Percentiles rank a stretch among this genome's conserved stretches.
Conservation (phyloP, 2,888 invertebrate species). For the Ochropleura leucogaster region DNA sequence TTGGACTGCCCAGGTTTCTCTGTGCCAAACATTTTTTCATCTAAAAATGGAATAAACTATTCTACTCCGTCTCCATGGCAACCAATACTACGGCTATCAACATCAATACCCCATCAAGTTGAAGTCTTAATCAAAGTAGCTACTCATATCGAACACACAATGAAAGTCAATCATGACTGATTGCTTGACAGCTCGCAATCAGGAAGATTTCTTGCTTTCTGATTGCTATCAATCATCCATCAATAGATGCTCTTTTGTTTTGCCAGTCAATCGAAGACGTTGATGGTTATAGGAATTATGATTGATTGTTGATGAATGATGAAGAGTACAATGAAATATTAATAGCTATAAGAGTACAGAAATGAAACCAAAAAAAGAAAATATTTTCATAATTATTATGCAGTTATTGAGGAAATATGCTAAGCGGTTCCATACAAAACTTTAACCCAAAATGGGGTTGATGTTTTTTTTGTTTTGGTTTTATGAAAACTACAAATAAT, state of each 20-base stretch:
- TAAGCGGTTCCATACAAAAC: too few relatives aligned
- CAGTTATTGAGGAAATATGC: too few relatives aligned
- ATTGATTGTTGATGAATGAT: conserved; percentile 17
- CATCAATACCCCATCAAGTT: conserved; percentile 14
- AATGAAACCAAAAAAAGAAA: too few relatives aligned
- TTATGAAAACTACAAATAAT: too few relatives aligned
- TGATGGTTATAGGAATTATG: conserved; percentile 6
- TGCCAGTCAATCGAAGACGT: conserved; percentile 13
- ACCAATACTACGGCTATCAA: conserved; percentile 37
- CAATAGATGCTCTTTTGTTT: conserved; percentile 40
- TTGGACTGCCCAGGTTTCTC: neutral
- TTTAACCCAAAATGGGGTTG: too few relatives aligned
- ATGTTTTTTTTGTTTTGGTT: too few relatives aligned
- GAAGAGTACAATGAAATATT: neutral
- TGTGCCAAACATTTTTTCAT: neutral
- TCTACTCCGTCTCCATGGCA: conserved; percentile 7
- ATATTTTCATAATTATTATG: too few relatives aligned
- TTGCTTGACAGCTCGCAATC: conserved; percentile 38
- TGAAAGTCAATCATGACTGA: conserved; percentile 41
- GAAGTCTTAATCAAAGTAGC: conserved; percentile 42
- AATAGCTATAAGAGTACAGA: too few relatives aligned
- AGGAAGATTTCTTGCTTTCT: conserved; percentile 41
- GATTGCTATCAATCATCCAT: conserved; percentile 42
- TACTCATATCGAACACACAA: conserved; percentile 37
- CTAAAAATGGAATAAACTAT: neutral